Percentiles rank a stretch among this genome's conserved stretches.
Evolutionary conservation across 2,888 invertebrate species (phyloP).

Genomic region (Graphium colonna): DNA sequence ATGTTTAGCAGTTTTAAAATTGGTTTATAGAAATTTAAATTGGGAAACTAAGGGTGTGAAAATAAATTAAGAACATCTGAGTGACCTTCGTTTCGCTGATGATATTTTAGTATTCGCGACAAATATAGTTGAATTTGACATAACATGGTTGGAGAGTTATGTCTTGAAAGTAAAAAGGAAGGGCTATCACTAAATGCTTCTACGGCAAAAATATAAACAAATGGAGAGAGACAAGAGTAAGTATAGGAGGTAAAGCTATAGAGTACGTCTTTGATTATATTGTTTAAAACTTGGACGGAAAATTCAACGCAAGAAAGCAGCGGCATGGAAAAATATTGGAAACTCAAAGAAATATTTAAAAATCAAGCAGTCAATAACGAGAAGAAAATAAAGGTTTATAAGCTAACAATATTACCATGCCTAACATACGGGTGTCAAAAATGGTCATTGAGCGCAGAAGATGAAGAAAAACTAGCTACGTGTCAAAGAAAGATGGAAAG

Average conservation of each 20-base stretch:
- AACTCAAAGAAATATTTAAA: not conserved
- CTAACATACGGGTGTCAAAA: not conserved
- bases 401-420: not conserved
- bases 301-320: not conserved
- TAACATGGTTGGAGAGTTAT: too few species aligned
- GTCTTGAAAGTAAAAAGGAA: not conserved
- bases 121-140: too few species aligned
- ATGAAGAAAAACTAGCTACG: too few species aligned
- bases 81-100: conserved; percentile 20
- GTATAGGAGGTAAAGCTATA: too few species aligned
- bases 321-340: conserved; percentile 2
- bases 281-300: not conserved
- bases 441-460: conserved; percentile 11
- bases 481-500: conserved; percentile 18
- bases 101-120: conserved; percentile 8
- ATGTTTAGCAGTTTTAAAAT: conserved; percentile 21
- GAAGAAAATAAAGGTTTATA: conserved; percentile 1
- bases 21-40: conserved; percentile 19
- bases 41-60: conserved; percentile 20
- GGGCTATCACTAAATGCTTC: conserved; percentile 1
- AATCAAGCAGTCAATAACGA: not conserved
- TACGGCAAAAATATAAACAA: not conserved
- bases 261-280: not conserved
- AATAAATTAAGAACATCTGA: conserved; percentile 19
- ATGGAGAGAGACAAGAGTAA: too few species aligned